Evolutionary conservation across 2,888 invertebrate genomes (phyloP), one percentile per base, ranked within the genome.

Genomic region (Acleris sparsana): DNA sequence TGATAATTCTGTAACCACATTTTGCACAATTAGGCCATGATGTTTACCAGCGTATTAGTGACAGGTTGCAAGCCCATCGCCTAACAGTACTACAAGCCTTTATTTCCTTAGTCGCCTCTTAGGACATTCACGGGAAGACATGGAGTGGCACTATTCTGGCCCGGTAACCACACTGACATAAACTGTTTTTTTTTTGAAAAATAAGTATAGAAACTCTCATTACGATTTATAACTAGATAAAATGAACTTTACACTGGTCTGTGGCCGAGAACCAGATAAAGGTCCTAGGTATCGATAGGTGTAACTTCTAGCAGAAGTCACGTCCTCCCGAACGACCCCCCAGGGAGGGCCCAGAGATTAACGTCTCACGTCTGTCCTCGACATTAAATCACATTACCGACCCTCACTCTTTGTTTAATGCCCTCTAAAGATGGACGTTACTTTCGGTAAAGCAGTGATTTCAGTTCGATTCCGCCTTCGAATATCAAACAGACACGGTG

Each of bases 341-440:
- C 39, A 25, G 90, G 87, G 90, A 87, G 72, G 73, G 74, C 75
- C 77, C 74, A 74, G 79, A 89, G 90, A 90, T 91, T 90, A 88
- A 91, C 88, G 88, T 77, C 75, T 74, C 85, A 76, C 80, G 87
- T 85, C 86, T 86, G 87, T 88, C 87, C 87, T 83, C 84, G 64
- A 76, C 80, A 84, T 82, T 88, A 89, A 89, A 89, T 89, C 90
- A 89, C 90, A 89, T 89, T 89, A 89, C 75, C 74, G 78, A 70
- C 83, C 73, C 82, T 77, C 75, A 75, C 72, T 83, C 83, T 83
- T 82, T 86, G 86, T 87, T 84, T 88, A 85, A 85, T 84, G 82
- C 76, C 74, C 73, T 73, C 78, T 78, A 78, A 80, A 84, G 85
- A 82, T 79, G 82, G 82, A 82, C 83, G 76, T 72, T 76, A 70